Percentiles rank a stretch among this genome's conserved stretches.
Evolutionary conservation across 2,888 invertebrate species (phyloP).

Genomic region (Argyresthia albistria): DNA sequence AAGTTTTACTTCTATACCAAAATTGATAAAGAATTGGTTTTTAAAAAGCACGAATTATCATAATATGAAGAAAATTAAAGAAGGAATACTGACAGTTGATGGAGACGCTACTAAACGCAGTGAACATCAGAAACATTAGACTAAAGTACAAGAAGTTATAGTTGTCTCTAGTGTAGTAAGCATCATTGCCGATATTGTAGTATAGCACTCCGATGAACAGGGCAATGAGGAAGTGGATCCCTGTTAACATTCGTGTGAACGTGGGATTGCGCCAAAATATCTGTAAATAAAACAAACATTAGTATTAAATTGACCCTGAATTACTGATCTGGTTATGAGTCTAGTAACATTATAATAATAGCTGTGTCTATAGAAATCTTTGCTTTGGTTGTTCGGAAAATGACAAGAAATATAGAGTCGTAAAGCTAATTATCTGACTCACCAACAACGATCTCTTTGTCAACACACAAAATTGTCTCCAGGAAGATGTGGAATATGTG

Average conservation of each 20-base stretch:
- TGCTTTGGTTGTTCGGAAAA: background rate
- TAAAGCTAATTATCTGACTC: conserved; percentile 19
- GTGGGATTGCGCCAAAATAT: conserved; percentile 79
- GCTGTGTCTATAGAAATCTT: too few relatives aligned
- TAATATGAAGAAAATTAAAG: conserved; percentile 7
- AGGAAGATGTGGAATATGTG: conserved; percentile 50
- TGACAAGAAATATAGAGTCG: too few relatives aligned
- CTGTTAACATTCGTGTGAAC: conserved; percentile 82
- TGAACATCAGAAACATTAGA: conserved; percentile 95
- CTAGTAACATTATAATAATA: background rate
- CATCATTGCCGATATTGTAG: conserved; percentile 89
- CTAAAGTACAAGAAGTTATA: conserved; percentile 92
- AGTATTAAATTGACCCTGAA: background rate
- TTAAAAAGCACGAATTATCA: too few relatives aligned
- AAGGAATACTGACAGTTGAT: conserved; percentile 85
- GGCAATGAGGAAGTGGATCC: conserved; percentile 86
- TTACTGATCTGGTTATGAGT: background rate
- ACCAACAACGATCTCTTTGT: conserved; percentile 54
- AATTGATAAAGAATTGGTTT: too few relatives aligned
- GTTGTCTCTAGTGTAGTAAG: conserved; percentile 85
- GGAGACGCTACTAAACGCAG: conserved; percentile 91
- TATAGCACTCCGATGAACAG: conserved; percentile 87
- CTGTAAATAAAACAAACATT: conserved; percentile 23
- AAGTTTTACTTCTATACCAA: too few relatives aligned
- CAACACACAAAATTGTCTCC: conserved; percentile 53